A percentile compares a stretch with the other conserved stretches of the same genome.
phyloP scores from a whole-genome alignment of 2,797 vertebrate genomes.

The Bovichtus diacanthus region DNA sequence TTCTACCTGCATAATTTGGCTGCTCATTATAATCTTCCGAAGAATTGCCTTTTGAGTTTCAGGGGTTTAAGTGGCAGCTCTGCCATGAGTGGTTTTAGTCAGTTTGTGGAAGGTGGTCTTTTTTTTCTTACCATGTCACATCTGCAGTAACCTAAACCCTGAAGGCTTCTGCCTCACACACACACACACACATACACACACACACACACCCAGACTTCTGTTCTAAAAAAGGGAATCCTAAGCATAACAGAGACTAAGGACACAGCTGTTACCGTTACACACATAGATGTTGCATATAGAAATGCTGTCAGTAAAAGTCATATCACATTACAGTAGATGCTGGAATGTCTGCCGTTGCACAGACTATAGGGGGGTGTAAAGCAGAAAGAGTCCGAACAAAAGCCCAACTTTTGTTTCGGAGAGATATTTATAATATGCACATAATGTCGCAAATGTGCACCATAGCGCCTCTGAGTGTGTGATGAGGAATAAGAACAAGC shows the following conservation, averaged over 20 bases:
- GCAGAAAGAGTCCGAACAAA: not conserved
- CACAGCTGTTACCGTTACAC: constrained; percentile 29
- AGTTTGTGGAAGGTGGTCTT: not conserved
- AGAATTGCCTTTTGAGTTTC: constrained; percentile 12
- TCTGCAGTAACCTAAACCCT: constrained; percentile 37
- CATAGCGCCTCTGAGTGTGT: constrained; percentile 1
- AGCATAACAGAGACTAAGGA: constrained; percentile 3
- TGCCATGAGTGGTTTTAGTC: constrained; percentile 6
- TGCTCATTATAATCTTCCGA: constrained; percentile 7
- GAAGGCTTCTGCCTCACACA: constrained; percentile 6
- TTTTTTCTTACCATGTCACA: constrained; percentile 27
- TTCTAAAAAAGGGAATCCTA: constrained; percentile 6
- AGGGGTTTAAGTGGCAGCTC: not conserved
- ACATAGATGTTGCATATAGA: not conserved
- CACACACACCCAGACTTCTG: not conserved
- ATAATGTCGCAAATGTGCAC: not conserved
- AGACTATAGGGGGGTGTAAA: not conserved
- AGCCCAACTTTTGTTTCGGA: not conserved
- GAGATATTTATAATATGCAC: not conserved
- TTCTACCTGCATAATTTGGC: constrained; percentile 10
- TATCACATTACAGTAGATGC: not conserved
- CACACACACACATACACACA: constrained; percentile 10
- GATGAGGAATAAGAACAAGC: constrained; percentile 33
- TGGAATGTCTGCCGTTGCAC: not conserved
- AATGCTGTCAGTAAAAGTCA: not conserved